Conservation (phyloP, 2,888 invertebrate genomes). For the Teinopalpus imperialis region DNA sequence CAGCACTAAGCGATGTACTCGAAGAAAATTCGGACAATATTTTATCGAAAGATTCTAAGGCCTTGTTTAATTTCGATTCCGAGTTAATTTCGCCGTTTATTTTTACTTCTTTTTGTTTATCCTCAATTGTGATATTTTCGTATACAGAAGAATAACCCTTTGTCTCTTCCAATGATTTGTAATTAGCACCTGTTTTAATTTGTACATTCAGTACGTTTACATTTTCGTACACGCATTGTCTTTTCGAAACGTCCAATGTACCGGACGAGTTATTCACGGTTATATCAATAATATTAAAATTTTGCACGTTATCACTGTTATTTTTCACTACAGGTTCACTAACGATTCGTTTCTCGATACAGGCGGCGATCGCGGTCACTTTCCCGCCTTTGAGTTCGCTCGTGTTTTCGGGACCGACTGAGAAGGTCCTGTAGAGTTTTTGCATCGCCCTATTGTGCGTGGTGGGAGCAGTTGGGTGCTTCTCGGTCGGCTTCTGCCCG, state of each 20-base stretch:
- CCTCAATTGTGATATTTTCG: constrained; percentile 73
- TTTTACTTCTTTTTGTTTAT: constrained; percentile 41
- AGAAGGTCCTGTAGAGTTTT: constrained; percentile 79
- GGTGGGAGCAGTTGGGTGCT: constrained; percentile 58
- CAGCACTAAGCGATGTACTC: constrained; percentile 49
- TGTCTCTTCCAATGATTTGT: constrained; percentile 59
- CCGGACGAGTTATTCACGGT: constrained; percentile 10
- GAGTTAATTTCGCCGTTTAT: constrained; percentile 36
- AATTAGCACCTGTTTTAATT: constrained; percentile 35
- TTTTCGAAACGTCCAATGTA: constrained; percentile 49
- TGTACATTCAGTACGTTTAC: constrained; percentile 60
- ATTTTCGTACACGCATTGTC: constrained; percentile 71
- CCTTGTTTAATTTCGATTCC: constrained; percentile 68
- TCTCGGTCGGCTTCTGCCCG: constrained; percentile 78
- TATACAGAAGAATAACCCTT: constrained; percentile 75
- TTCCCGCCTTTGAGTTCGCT: constrained; percentile 67
- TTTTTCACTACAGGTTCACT: constrained; percentile 59
- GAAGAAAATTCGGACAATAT: constrained; percentile 68
- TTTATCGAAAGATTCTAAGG: constrained; percentile 77
- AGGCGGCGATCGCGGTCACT: constrained; percentile 75
- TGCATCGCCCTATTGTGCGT: constrained; percentile 64
- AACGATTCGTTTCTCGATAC: constrained; percentile 65
- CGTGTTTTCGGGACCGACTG: constrained; percentile 63
- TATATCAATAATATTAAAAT: constrained; percentile 50
- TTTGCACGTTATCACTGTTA: constrained; percentile 67